Evolutionary conservation across 2,888 invertebrate genomes (phyloP).

Genomic region (Tyria jacobaeae): DNA sequence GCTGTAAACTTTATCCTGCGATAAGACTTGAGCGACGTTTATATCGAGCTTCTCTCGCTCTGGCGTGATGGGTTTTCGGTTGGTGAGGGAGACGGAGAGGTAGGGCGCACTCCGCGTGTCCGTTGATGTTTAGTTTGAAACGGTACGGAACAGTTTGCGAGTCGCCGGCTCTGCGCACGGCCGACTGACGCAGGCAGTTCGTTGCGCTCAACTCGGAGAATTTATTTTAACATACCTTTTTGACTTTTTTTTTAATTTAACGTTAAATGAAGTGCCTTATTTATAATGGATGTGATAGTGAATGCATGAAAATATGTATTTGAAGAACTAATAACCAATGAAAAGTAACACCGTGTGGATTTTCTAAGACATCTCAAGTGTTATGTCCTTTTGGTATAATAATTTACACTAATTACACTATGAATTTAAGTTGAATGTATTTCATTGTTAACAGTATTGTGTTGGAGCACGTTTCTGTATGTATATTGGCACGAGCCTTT

Average conservation of each 20-base stretch:
- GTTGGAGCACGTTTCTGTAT: constrained; percentile 73
- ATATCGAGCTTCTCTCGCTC: constrained; percentile 70
- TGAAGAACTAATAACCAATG: constrained; percentile 63
- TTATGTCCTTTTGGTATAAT: constrained; percentile 84
- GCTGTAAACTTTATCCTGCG: constrained; percentile 82
- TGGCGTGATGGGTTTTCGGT: constrained; percentile 56
- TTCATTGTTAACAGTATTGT: constrained; percentile 75
- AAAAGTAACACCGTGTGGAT: constrained; percentile 74
- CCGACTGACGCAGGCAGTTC: constrained; percentile 76
- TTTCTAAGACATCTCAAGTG: constrained; percentile 67
- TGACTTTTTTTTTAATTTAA: constrained; percentile 71
- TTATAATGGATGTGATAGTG: constrained; percentile 81
- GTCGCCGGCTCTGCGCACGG: constrained; percentile 84
- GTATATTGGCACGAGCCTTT: constrained; percentile 84
- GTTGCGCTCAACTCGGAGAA: constrained; percentile 78
- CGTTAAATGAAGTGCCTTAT: constrained; percentile 78
- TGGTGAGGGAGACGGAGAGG: constrained; percentile 79
- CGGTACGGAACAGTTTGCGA: constrained; percentile 83
- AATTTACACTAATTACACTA: constrained; percentile 66
- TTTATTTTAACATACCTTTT: constrained; percentile 68
- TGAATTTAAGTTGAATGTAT: constrained; percentile 60
- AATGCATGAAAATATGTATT: constrained; percentile 76
- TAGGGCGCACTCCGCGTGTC: constrained; percentile 81
- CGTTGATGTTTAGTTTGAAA: constrained; percentile 79
- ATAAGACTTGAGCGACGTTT: constrained; percentile 73